Evolutionary conservation across 2,113 vertebrate species (phyloP).

Genomic region (Dendrocopos noguchii): DNA sequence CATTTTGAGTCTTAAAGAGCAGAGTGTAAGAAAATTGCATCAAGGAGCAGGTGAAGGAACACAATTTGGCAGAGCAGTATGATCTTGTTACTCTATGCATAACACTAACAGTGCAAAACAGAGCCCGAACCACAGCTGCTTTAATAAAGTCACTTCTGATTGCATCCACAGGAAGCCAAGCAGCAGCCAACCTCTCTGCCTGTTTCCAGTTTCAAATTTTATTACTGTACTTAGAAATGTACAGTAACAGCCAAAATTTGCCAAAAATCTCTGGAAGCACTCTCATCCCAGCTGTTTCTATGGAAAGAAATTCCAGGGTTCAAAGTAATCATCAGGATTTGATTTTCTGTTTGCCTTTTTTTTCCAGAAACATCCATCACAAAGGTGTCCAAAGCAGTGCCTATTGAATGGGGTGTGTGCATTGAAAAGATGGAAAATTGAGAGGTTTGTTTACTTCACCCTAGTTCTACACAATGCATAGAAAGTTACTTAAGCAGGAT

Average conservation of each 20-base stretch:
- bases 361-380: not conserved
- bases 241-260: conserved; percentile 32
- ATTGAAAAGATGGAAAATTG: not conserved
- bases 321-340: conserved; percentile 12
- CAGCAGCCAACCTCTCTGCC: conserved; percentile 10
- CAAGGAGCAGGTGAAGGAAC: not conserved
- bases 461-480: not conserved
- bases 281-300: conserved; percentile 14
- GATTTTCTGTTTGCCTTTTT: conserved; percentile 32
- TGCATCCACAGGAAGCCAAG: not conserved
- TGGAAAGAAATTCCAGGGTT: conserved; percentile 8
- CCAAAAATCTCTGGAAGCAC: conserved; percentile 19
- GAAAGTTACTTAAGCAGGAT: not conserved
- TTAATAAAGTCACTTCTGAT: conserved; percentile 38
- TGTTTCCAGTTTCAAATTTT: conserved; percentile 33
- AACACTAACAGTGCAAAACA: not conserved
- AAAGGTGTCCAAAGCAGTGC: not conserved
- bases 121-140: not conserved
- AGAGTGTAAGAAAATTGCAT: not conserved
- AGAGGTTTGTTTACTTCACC: not conserved
- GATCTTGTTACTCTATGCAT: not conserved
- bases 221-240: conserved; percentile 39
- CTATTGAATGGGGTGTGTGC: not conserved
- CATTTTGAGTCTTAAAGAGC: not conserved
- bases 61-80: not conserved